These are phyloP conservation scores for Reticulitermes lucifugus DNA, from an alignment of 2,888 invertebrate species.

Conservation along the genomic window DNA sequence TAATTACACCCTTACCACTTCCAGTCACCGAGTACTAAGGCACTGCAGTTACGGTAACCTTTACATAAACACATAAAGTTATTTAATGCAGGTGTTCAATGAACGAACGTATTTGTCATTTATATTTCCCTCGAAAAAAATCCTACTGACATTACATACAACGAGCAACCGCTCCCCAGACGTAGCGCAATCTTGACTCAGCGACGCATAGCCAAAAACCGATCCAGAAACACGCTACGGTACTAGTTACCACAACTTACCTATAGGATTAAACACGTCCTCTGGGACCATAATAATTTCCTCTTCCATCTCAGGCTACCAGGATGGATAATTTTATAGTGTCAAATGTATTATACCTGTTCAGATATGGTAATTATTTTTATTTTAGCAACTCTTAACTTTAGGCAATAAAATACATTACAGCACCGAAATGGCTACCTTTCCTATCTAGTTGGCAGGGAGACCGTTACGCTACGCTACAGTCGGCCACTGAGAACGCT, in stretches of 20 bases:
- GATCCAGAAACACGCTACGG: conserved; percentile 31
- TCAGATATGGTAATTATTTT: not conserved
- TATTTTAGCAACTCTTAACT: not conserved
- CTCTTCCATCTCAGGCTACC: conserved; percentile 36
- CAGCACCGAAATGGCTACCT: not conserved
- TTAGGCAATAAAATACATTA: not conserved
- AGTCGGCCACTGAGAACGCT: not conserved
- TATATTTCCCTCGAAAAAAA: conserved; percentile 22
- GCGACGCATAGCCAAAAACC: conserved; percentile 38
- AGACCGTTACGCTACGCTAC: not conserved
- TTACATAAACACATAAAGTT: not conserved
- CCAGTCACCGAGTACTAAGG: not conserved
- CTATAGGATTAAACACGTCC: conserved; percentile 35
- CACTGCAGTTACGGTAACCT: not conserved
- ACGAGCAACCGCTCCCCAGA: conserved; percentile 19
- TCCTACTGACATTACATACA: not conserved
- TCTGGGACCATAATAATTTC: conserved; percentile 47
- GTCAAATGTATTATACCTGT: not conserved
- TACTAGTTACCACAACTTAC: conserved; percentile 21
- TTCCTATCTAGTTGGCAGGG: not conserved
- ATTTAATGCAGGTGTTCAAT: not conserved
- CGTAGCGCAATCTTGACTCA: not conserved
- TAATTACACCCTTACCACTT: not conserved
- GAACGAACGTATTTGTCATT: not conserved
- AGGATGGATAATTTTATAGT: not conserved